Evolutionary conservation across 2,113 vertebrate species (phyloP).

Genomic region (human (Homo sapiens)): DNA sequence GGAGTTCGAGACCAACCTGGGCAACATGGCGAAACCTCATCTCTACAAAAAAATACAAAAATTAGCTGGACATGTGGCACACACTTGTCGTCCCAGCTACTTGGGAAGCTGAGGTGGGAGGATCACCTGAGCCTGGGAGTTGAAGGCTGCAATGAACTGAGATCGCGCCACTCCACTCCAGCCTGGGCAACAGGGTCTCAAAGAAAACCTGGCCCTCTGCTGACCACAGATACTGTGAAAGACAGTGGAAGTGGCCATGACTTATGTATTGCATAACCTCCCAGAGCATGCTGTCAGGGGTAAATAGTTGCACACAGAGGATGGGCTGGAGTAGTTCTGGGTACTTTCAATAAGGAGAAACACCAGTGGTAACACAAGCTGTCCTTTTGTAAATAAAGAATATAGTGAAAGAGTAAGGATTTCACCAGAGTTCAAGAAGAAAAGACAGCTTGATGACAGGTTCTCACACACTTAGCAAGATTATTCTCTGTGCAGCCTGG

Average conservation of each 20-base stretch:
- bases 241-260: background rate
- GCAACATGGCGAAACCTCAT: too few species aligned
- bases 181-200: too few species aligned
- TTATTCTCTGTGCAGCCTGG: background rate
- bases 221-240: background rate
- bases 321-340: background rate
- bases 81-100: too few species aligned
- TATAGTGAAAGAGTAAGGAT: background rate
- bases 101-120: too few species aligned
- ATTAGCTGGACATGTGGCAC: too few species aligned
- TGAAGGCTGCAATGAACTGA: too few species aligned
- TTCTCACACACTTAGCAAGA: background rate
- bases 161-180: too few species aligned
- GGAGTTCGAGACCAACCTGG: too few species aligned
- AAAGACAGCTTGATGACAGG: background rate
- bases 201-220: background rate
- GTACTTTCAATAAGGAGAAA: background rate
- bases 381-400: background rate
- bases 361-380: background rate
- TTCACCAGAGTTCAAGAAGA: slow-evolving; percentile 11
- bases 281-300: rapidly evolving
- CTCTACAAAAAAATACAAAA: too few species aligned
- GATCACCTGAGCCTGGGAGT: too few species aligned
- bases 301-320: background rate
- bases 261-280: background rate